Percentiles rank a stretch among this genome's conserved stretches.
phyloP scores from a whole-genome alignment of 1,140 invertebrate species.

The Papilio glaucus region DNA sequence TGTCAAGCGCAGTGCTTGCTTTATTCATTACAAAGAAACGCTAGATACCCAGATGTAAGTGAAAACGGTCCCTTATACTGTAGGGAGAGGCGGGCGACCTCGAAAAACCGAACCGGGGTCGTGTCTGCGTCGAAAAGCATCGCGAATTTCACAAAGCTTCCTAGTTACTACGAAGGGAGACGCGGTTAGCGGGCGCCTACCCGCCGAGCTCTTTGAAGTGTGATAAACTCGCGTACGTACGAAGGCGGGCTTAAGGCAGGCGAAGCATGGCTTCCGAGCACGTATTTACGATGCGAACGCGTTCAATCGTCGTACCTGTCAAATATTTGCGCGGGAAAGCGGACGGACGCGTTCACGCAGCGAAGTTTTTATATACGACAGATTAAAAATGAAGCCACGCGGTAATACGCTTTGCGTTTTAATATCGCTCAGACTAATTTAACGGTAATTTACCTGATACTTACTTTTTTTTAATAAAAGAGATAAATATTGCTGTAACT shows the following conservation, averaged over 20 bases:
- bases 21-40: no score
- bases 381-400: slow-evolving; percentile 32
- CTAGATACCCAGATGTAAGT: slow-evolving; percentile 16
- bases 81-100: slow-evolving; percentile 61
- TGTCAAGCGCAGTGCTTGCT: no score
- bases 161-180: slow-evolving; percentile 69
- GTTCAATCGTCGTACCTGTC: slow-evolving; percentile 28
- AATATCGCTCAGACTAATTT: slow-evolving; percentile 34
- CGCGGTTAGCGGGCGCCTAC: slow-evolving; percentile 62
- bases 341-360: slow-evolving; percentile 20
- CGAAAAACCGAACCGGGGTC: slow-evolving; percentile 73
- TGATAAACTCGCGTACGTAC: slow-evolving; percentile 66
- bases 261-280: background rate
- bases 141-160: slow-evolving; percentile 79
- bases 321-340: slow-evolving; percentile 39
- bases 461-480: slow-evolving; percentile 24
- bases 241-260: slow-evolving; percentile 37
- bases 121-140: slow-evolving; percentile 61
- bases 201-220: slow-evolving; percentile 65
- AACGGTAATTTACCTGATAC: background rate
- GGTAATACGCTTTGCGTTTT: slow-evolving; percentile 35
- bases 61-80: slow-evolving; percentile 59
- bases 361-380: slow-evolving; percentile 26
- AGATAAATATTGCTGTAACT: background rate
- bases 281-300: slow-evolving; percentile 34